These are phyloP conservation scores for Nannoperca australis DNA, from an alignment of 2,797 vertebrate species.

Conservation along the genomic window DNA sequence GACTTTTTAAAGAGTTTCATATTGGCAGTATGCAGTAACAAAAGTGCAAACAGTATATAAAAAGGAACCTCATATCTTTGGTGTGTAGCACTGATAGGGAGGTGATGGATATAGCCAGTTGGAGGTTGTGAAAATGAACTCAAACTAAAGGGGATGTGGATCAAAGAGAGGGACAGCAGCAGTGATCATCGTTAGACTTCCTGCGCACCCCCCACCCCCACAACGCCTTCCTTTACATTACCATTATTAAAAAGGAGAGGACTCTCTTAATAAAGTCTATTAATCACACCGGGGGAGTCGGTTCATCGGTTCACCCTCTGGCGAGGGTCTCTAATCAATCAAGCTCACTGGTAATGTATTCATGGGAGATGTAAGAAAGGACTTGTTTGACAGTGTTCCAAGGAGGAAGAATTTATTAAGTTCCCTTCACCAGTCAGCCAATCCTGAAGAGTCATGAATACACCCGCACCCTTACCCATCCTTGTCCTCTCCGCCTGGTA, in stretches of 20 bases:
- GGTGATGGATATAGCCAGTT: constrained; percentile 72
- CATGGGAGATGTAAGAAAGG: constrained; percentile 85
- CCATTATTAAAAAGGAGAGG: constrained; percentile 87
- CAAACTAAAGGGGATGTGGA: constrained; percentile 71
- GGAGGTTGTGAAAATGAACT: constrained; percentile 72
- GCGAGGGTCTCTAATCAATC: constrained; percentile 87
- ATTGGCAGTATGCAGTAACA: constrained; percentile 51
- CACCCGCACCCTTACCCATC: constrained; percentile 58
- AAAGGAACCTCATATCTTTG: constrained; percentile 51
- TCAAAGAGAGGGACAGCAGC: constrained; percentile 71
- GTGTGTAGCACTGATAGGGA: constrained; percentile 66
- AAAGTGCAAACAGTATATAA: constrained; percentile 70
- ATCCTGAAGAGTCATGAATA: constrained; percentile 73
- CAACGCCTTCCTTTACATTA: constrained; percentile 82
- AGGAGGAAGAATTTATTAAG: constrained; percentile 88
- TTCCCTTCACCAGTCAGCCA: constrained; percentile 79
- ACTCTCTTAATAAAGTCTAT: constrained; percentile 90
- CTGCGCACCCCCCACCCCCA: constrained; percentile 44
- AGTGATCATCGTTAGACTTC: constrained; percentile 80
- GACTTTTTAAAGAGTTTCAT: constrained; percentile 69
- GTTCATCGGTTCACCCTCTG: constrained; percentile 84
- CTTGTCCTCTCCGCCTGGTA: constrained; percentile 52
- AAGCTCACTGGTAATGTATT: constrained; percentile 86
- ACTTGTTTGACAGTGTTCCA: constrained; percentile 88
- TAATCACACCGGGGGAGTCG: constrained; percentile 86